Percentiles rank a stretch among this genome's conserved stretches.
Conservation (phyloP, 1,140 invertebrate species). For the Euwallacea similis region DNA sequence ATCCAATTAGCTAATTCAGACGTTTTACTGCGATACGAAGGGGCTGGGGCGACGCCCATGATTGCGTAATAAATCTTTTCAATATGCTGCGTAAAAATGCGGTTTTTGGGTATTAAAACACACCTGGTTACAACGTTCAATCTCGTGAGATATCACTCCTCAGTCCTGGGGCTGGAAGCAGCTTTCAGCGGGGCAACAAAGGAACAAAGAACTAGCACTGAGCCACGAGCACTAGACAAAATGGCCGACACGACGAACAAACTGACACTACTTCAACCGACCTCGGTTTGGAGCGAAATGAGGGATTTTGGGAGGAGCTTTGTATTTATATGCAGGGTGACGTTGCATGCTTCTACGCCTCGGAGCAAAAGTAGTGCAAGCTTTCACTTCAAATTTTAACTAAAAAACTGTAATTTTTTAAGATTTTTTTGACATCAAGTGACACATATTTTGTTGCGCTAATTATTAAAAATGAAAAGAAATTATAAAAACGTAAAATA, state of each 20-base stretch:
- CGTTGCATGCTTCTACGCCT: slow-evolving; percentile 43
- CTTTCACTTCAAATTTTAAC: slow-evolving; percentile 2
- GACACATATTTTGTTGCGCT: no score
- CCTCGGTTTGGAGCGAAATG: slow-evolving; percentile 4
- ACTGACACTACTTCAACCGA: slow-evolving; percentile 10
- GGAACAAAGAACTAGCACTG: slow-evolving; percentile 8
- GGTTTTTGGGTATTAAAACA: slow-evolving; percentile 39
- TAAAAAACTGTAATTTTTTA: not conserved
- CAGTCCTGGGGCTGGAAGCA: not conserved
- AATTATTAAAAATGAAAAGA: no score
- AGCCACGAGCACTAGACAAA: slow-evolving; percentile 20
- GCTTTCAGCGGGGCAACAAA: not conserved
- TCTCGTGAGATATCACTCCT: not conserved
- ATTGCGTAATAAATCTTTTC: slow-evolving; percentile 36
- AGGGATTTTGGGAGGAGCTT: slow-evolving; percentile 19
- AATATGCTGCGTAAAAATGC: slow-evolving; percentile 23
- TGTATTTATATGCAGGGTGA: slow-evolving; percentile 42
- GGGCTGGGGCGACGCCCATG: slow-evolving; percentile 43
- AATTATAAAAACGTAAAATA: no score
- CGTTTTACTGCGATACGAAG: slow-evolving; percentile 34
- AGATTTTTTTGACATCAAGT: no score
- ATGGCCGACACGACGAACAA: not conserved
- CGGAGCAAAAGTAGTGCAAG: slow-evolving; percentile 42
- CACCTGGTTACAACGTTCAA: slow-evolving; percentile 37
- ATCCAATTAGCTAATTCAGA: slow-evolving; percentile 56